A percentile compares a stretch with the other conserved stretches of the same genome.
Conservation (phyloP, 1,140 invertebrate species). For the Paraescarpia echinospica region DNA sequence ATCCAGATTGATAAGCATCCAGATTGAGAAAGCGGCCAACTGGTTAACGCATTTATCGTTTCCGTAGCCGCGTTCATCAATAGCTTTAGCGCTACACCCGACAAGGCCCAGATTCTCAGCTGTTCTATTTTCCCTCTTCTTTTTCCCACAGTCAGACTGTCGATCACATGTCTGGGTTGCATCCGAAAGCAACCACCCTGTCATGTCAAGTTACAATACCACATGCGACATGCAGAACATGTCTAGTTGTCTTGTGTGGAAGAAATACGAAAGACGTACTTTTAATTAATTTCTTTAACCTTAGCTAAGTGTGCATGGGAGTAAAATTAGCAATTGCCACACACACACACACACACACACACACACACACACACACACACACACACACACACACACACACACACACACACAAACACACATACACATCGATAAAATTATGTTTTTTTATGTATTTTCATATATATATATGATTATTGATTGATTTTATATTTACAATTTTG, state of each 20-base stretch:
- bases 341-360: too few relatives aligned
- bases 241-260: neutral
- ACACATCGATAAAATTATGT: too few relatives aligned
- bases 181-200: neutral
- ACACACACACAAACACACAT: too few relatives aligned
- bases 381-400: too few relatives aligned
- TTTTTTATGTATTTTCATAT: too few relatives aligned
- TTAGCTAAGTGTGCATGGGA: too few relatives aligned
- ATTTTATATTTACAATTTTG: too few relatives aligned
- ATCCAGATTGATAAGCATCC: neutral
- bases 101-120: neutral
- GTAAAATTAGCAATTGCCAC: too few relatives aligned
- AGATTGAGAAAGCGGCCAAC: neutral
- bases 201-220: neutral
- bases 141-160: neutral
- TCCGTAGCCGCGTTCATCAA: neutral
- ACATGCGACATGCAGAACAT: neutral
- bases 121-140: neutral
- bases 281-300: too few relatives aligned
- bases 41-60: neutral
- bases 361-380: too few relatives aligned
- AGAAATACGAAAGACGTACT: too few relatives aligned
- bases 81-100: neutral
- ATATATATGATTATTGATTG: too few relatives aligned
- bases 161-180: neutral